Base-by-base conservation (phyloP, 1,140 invertebrate genomes). In the Mizuhopecten yessoensis region DNA sequence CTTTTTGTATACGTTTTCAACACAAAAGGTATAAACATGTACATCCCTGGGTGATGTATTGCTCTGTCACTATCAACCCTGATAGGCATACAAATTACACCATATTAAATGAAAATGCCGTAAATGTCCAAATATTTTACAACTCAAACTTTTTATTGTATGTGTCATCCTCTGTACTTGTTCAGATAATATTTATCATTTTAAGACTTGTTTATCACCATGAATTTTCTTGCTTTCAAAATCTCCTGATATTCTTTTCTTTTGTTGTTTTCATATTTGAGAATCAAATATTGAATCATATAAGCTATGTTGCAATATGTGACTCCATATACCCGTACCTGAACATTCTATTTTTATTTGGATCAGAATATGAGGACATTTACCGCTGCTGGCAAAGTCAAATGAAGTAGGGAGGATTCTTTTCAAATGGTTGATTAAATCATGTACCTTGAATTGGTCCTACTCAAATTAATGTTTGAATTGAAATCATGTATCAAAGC, bases 381-480 rank as follows among this genome's bases (percentile, higher is more conserved):
- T 75, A 75, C 57, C 57, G n/a, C 17, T 29, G 23, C 57, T 29
- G 57, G n/a, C 57, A 75, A 29, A 75, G 57, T 75, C 57, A 75
- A 75, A 75, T 75, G 5, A 75, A 75, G 23, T 75, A 17, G 57
- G 57, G 57, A 75, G 57, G 57, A 75, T 75, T 75, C 57, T 75
- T 75, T 75, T 75, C 57, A 75, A 75, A 29, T n/a, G n/a, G 29
- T 75, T 29, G 57, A 75, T 75, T 75, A 75, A 75, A 75, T 75
- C 23, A 29, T 75, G 57, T 29, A 75, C 57, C 57, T 29, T 9
- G n/a, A 75, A 75, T 29, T 75, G 57, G 57, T 75, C 11, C 57
- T 75, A 75, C 57, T 75, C 57, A 75, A 75, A 75, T 75, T 75
- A 75, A 75, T 75, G 57, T 75, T 75, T 75, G 57, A 75, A 29